Evolutionary conservation across 37 sponge, comb jelly and placozoan genomes (phyloP), one percentile per base, ranked within the genome.

Genomic region (Sycon ciliatum): DNA sequence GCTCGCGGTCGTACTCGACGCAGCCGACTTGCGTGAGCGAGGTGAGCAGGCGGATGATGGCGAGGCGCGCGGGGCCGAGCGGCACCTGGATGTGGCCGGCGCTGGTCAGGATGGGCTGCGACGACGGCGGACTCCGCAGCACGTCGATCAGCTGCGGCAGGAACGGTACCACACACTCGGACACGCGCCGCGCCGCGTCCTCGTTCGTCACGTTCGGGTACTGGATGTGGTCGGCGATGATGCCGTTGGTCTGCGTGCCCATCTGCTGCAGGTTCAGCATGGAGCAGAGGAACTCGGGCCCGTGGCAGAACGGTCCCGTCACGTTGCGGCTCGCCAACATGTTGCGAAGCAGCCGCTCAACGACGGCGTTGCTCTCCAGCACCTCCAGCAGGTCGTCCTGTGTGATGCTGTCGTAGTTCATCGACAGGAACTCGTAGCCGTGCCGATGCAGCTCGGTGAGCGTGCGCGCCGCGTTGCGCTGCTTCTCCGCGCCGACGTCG

Each of bases 371-470:
- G 26, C 16, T 24, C 26, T 60, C 63, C 7, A 60, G 63, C 27
- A 28, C 16, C 9, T 18, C 7, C 32, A 60, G 32, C 7, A 60
- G 63, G 63, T 30, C 24, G 26, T 60, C 63, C 26, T 11, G 63
- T 42, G 9, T 9, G 13, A 18, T 42, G n/a, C n/a, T n/a, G n/a
- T n/a, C n/a, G n/a, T n/a, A n/a, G n/a, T n/a, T n/a, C n/a, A n/a
- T n/a, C n/a, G n/a, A n/a, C n/a, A n/a, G n/a, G n/a, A n/a, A n/a
- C n/a, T n/a, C n/a, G n/a, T n/a, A n/a, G n/a, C n/a, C n/a, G n/a
- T n/a, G n/a, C n/a, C n/a, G n/a, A n/a, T n/a, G 38, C 75, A 91
- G 83, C 36, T 91, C 92, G 38, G 89, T 80, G 42, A 91, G 63
- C 5, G 81, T 69, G 62, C 68, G 85, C 16, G 89, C 75, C 2